A percentile compares a stretch with the other conserved stretches of the same genome.
These are phyloP conservation scores for Pinctada fucata DNA, from an alignment of 2,888 invertebrate species.

Conservation along the genomic window DNA sequence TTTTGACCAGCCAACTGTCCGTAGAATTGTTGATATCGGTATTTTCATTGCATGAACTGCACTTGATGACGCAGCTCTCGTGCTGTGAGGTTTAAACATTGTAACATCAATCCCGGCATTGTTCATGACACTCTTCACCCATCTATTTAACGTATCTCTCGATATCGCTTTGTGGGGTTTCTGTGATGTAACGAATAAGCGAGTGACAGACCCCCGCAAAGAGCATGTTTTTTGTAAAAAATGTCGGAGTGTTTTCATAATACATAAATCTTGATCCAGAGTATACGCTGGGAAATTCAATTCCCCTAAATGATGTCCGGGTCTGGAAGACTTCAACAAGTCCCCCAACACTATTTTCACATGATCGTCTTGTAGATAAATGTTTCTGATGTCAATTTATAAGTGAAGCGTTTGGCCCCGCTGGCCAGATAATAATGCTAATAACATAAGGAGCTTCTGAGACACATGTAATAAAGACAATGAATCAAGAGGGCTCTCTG, in stretches of 20 bases:
- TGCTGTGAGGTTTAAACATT: constrained; percentile 20
- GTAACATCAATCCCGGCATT: constrained; percentile 18
- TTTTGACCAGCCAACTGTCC: constrained; percentile 20
- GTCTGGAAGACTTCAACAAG: constrained; percentile 41
- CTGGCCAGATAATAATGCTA: constrained; percentile 39
- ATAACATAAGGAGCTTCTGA: constrained; percentile 38
- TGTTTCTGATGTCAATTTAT: constrained; percentile 23
- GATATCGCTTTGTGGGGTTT: constrained; percentile 13
- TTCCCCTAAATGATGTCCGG: constrained; percentile 30
- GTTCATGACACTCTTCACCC: constrained; percentile 20
- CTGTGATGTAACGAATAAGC: constrained; percentile 12
- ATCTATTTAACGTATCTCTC: constrained; percentile 8
- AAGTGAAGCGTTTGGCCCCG: constrained; percentile 35
- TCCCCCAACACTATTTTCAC: constrained; percentile 29
- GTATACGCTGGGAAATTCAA: constrained; percentile 14
- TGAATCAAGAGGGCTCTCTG: neutral
- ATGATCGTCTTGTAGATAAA: constrained; percentile 12
- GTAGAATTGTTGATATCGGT: constrained; percentile 17
- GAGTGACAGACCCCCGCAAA: constrained; percentile 9
- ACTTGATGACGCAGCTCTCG: constrained; percentile 15
- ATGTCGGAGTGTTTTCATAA: constrained; percentile 6
- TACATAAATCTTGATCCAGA: constrained; percentile 4
- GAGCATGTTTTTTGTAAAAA: constrained; percentile 5
- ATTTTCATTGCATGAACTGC: constrained; percentile 1
- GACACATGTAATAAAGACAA: constrained; percentile 34